Conservation (phyloP, 2,888 invertebrate species). For the Nasonovia ribisnigri region DNA sequence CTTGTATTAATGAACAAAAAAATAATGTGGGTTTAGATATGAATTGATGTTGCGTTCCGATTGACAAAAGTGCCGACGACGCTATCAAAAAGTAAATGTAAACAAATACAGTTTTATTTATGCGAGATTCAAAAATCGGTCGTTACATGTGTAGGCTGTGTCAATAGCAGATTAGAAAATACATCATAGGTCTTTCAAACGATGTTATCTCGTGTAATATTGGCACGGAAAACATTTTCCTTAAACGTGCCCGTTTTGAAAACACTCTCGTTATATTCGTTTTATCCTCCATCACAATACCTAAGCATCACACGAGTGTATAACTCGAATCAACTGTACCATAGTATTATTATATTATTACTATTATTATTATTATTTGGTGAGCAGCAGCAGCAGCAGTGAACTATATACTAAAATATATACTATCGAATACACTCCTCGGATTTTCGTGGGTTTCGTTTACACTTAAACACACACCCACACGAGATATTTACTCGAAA, state of each 20-base stretch:
- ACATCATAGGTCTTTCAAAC: background rate
- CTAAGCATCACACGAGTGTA: background rate
- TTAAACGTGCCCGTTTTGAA: background rate
- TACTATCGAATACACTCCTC: background rate
- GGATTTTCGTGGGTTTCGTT: background rate
- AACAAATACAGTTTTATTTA: background rate
- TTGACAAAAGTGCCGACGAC: background rate
- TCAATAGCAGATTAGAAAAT: background rate
- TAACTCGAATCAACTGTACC: background rate
- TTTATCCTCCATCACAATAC: background rate
- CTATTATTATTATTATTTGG: background rate
- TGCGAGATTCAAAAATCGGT: background rate
- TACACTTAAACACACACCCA: background rate
- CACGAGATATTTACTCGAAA: background rate
- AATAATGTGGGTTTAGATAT: background rate
- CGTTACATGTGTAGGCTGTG: background rate
- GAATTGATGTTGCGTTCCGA: background rate
- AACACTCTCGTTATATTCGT: background rate
- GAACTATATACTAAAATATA: background rate
- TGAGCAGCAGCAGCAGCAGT: background rate
- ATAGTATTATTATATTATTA: background rate
- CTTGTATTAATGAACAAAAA: background rate
- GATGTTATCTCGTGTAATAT: background rate
- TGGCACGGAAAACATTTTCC: background rate
- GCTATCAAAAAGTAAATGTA: background rate